A percentile compares a stretch with the other conserved stretches of the same genome.
Evolutionary conservation across 2,888 invertebrate genomes (phyloP).

Genomic region (Hemistola chrysoprasaria): DNA sequence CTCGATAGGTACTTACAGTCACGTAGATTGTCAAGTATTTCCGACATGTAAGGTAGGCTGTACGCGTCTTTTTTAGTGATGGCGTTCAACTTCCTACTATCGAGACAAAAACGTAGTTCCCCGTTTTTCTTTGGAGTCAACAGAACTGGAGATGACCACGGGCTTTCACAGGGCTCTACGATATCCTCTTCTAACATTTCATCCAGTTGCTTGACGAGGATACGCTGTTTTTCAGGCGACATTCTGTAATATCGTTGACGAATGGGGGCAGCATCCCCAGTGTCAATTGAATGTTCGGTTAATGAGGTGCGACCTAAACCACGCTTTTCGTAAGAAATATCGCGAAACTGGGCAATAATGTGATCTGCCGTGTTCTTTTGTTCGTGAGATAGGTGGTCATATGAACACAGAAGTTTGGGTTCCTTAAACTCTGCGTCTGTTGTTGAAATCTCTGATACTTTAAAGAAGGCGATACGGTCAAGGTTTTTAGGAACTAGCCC

Average conservation of each 20-base stretch:
- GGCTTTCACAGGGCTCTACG: no score
- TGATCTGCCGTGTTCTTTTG: constrained; percentile 14
- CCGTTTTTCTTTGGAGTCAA: constrained; percentile 32
- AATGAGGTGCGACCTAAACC: constrained; percentile 28
- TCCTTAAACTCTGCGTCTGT: no score
- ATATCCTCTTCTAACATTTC: constrained; percentile 32
- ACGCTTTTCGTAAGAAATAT: no score
- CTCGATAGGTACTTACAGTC: constrained; percentile 30
- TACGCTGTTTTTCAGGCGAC: no score
- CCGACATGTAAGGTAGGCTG: constrained; percentile 32
- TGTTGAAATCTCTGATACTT: no score
- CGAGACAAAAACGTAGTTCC: constrained; percentile 29
- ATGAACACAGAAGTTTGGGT: no score
- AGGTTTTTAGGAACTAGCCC: constrained; percentile 6
- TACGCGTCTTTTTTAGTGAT: no score
- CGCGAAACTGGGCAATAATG: constrained; percentile 18
- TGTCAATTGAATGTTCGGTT: constrained; percentile 29
- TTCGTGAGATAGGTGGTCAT: no score
- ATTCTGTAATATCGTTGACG: no score
- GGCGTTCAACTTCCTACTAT: no score
- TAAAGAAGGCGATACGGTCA: not conserved
- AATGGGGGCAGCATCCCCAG: constrained; percentile 30
- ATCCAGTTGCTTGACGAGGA: constrained; percentile 33
- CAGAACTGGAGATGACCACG: no score
- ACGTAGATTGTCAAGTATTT: constrained; percentile 33